Conservation (phyloP, 2,113 vertebrate species). For the Otolemur garnettii region DNA sequence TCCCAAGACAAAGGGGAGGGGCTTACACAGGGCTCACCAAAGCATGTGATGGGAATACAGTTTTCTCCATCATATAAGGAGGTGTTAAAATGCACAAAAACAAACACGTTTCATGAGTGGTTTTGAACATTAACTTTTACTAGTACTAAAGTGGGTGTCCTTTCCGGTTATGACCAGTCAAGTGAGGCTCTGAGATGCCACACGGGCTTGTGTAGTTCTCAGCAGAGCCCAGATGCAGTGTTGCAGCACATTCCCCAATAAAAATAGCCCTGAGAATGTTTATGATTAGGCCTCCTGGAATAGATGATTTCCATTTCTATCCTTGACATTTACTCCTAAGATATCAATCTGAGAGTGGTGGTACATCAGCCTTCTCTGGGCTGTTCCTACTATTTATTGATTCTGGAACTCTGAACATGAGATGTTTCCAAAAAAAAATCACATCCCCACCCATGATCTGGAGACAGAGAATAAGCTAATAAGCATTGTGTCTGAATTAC, state of each 20-base stretch:
- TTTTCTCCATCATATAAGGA: background rate
- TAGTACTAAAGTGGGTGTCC: background rate
- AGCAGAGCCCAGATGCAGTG: conserved; percentile 29
- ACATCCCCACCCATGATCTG: background rate
- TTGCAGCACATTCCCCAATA: background rate
- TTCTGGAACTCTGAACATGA: conserved; percentile 14
- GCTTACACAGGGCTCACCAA: background rate
- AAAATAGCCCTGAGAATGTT: conserved; percentile 58
- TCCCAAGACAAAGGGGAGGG: background rate
- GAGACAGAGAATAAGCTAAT: background rate
- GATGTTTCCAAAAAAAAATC: conserved; percentile 1
- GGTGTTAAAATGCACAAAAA: background rate
- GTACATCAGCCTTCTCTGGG: background rate
- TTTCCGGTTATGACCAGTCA: background rate
- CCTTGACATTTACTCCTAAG: conserved; percentile 58
- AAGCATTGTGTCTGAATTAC: background rate
- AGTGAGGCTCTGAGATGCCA: background rate
- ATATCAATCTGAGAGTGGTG: background rate
- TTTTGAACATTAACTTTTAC: background rate
- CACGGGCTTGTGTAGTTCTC: background rate
- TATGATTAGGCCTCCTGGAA: conserved; percentile 42
- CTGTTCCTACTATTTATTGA: conserved; percentile 5
- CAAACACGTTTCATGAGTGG: background rate
- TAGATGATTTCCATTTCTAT: conserved; percentile 59
- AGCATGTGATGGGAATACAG: background rate